These are phyloP conservation scores for Lindbergichthys nudifrons DNA, from an alignment of 2,797 vertebrate species.

Conservation along the genomic window DNA sequence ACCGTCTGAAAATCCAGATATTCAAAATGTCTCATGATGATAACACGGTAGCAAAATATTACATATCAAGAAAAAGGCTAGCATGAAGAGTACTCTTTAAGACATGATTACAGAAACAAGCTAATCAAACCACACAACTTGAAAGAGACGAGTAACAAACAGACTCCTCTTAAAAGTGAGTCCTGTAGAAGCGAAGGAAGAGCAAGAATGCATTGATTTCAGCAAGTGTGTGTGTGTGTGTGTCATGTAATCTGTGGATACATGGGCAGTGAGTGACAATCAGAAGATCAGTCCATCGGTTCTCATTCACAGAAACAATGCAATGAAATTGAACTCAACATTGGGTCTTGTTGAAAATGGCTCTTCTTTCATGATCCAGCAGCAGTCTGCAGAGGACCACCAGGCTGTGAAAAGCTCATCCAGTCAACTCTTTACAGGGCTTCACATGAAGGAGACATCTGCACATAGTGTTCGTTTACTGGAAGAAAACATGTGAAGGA, in stretches of 20 bases:
- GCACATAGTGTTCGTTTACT: conserved; percentile 38
- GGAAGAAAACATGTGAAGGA: conserved; percentile 54
- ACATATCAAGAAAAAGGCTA: conserved; percentile 84
- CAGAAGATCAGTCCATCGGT: conserved; percentile 56
- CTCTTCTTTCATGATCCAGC: conserved; percentile 35
- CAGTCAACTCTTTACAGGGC: conserved; percentile 37
- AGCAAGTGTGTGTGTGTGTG: conserved; percentile 56
- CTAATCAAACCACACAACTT: conserved; percentile 79
- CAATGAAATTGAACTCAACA: conserved; percentile 21
- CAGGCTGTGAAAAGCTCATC: conserved; percentile 50
- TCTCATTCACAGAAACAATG: conserved; percentile 45
- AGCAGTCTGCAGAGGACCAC: conserved; percentile 44
- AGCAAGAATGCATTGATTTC: conserved; percentile 55
- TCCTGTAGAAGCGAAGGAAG: conserved; percentile 68
- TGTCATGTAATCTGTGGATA: conserved; percentile 51
- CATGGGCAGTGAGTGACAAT: conserved; percentile 60
- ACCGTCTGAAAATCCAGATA: conserved; percentile 81
- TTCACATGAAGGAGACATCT: conserved; percentile 47
- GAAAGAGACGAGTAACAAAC: conserved; percentile 79
- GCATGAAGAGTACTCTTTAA: conserved; percentile 79
- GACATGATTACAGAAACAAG: conserved; percentile 81
- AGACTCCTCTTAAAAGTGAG: conserved; percentile 75
- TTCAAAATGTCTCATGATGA: conserved; percentile 83
- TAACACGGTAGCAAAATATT: conserved; percentile 87
- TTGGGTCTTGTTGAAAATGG: conserved; percentile 31